Evolutionary conservation across 2,113 vertebrate genomes (phyloP), one percentile per base, ranked within the genome.

Genomic region (Bucco capensis): DNA sequence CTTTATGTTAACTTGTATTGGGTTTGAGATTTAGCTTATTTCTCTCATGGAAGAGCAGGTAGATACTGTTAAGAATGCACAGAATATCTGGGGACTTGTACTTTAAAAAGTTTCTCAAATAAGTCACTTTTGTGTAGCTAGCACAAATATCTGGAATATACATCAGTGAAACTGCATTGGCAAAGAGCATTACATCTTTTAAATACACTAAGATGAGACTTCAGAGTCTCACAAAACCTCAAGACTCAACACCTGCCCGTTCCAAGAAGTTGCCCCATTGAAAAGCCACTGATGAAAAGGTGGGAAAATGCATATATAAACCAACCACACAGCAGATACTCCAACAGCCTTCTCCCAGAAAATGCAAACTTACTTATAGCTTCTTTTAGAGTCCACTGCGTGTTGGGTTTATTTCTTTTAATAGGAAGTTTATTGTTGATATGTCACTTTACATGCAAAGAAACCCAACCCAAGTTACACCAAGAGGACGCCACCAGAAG

Each of bases 261-360:
- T 42, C 22, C 40, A 46, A 22, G 38, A 22, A 37, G 33, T 2
- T 14, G 44, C 28, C 33, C 24, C 35, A 25, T 33, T 1, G 6
- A 27, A 40, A 60, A 28, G 8, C 16, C 67, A 37, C 70, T 12
- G 18, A 14, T 66, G 69, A 13, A 82, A 46, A 62, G 21, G 9
- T 4, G 2, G 5, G 10, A 42, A 61, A 47, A 21, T n/a, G 16
- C 0, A 8, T 0, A 8, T 1, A 6, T 7, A 58, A 46, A 6
- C 25, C 38, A 33, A 54, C 31, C 31, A 61, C 28, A 6, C 27
- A 8, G 58, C 62, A 19, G 2, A 16, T 30, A 38, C 31, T 35
- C 69, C 10, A 53, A 8, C 64, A 62, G 19, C 60, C 23, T 61
- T 31, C 56, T 71, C 40, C 50, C 38, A 0, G 6, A 40, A 82